phyloP scores from a whole-genome alignment of 2,888 invertebrate species.

The Eilema griseolum region DNA sequence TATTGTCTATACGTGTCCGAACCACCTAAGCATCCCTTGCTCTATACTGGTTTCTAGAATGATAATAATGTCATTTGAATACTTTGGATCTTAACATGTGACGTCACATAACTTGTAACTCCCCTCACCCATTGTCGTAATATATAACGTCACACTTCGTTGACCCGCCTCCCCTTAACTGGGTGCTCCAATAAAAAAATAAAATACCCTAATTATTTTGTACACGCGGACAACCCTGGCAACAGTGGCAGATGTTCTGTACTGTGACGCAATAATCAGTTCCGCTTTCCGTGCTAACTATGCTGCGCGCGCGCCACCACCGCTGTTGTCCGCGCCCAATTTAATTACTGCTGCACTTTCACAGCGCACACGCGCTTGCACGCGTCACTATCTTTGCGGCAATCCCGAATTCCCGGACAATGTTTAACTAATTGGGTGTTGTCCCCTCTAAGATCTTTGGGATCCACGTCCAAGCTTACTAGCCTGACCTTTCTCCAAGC shows the following conservation, averaged over 20 bases:
- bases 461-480: background rate
- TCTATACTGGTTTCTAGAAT: background rate
- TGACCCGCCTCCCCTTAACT: background rate
- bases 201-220: background rate
- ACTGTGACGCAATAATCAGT: constrained; percentile 67
- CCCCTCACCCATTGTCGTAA: background rate
- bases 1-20: too few species aligned
- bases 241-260: constrained; percentile 46
- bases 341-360: constrained; percentile 70
- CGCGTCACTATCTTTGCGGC: background rate
- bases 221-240: constrained; percentile 18
- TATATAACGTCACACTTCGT: background rate
- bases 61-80: background rate
- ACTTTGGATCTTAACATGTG: background rate
- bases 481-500: too few species aligned
- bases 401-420: constrained; percentile 1
- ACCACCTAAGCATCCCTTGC: too few species aligned
- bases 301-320: constrained; percentile 26
- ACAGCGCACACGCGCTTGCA: constrained; percentile 59
- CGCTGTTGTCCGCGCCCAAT: constrained; percentile 53
- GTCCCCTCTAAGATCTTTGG: background rate
- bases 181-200: background rate
- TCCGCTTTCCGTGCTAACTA: constrained; percentile 73
- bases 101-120: background rate
- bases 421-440: background rate